Base-by-base conservation (phyloP, 2,888 invertebrate species). In the Venusia cambrica region DNA sequence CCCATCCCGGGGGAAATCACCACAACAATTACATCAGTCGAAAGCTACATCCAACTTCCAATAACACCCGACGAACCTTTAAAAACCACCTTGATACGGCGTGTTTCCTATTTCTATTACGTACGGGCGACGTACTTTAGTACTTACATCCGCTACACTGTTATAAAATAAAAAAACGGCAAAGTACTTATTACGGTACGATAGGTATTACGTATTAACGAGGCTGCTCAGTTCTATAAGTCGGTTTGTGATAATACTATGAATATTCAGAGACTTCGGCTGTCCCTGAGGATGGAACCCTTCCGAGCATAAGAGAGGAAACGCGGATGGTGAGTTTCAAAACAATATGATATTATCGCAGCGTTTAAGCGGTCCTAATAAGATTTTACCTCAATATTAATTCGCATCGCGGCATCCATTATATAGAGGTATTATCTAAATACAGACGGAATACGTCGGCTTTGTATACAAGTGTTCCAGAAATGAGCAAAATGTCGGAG, bases 361-460 rank as follows among this genome's bases (percentile, higher is more conserved):
- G 75, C 73, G 74, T 83, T 83, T 81, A 81, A 75, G 70, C 77
- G 75, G 76, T 73, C 75, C 81, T 87, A 87, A 85, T 85, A 87
- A 85, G 85, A 87, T 87, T n/a, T 85, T 84, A 74, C 81, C 73
- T 84, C 76, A 84, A 80, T 84, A 83, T 84, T 84, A 81, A 84
- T 79, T 74, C 81, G 81, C 84, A 77, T 78, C 81, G 77, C 54
- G 63, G 81, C 73, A 65, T 81, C 85, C 71, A 81, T 84, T 85
- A 84, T 85, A 79, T 67, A 56, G 61, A 65, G 72, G 78, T 73
- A 81, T 83, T 80, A 77, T 78, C 75, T 74, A 69, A 76, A 74
- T 67, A 77, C 65, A 60, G 60, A 54, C 62, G 62, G 59, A 58
- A 60, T 63, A 67, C 55, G 55, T 54, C 66, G 62, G 64, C 66